Percentiles rank a stretch among this genome's conserved stretches.
phyloP scores from a whole-genome alignment of 2,113 vertebrate species.

The Oncorhynchus nerka region DNA sequence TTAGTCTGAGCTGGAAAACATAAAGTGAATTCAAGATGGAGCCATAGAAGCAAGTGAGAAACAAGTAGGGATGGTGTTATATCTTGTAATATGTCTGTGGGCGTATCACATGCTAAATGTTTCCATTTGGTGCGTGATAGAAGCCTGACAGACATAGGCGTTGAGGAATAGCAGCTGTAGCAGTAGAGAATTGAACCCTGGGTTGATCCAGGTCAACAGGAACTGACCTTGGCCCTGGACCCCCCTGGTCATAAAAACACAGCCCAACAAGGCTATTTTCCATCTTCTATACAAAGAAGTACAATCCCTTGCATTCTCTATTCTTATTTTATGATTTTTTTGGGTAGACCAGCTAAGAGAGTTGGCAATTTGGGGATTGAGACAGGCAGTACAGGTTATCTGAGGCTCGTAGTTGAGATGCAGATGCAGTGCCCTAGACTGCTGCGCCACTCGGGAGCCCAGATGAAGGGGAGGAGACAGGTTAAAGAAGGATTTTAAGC shows the following conservation, averaged over 20 bases:
- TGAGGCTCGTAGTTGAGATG: background rate
- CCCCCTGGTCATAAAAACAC: constrained; percentile 35
- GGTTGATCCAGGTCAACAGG: constrained; percentile 34
- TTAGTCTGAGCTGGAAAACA: constrained; percentile 11
- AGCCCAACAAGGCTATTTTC: constrained; percentile 32
- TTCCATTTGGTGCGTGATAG: constrained; percentile 30
- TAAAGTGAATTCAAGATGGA: background rate
- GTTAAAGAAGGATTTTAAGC: too few relatives aligned
- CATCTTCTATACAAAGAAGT: constrained; percentile 25
- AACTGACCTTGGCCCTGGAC: constrained; percentile 11
- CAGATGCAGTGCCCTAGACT: too few relatives aligned
- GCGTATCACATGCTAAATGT: constrained; percentile 16
- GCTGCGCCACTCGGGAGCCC: too few relatives aligned
- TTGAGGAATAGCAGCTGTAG: constrained; percentile 6
- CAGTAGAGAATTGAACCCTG: constrained; percentile 19
- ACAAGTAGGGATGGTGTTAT: constrained; percentile 49
- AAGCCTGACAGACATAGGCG: constrained; percentile 10
- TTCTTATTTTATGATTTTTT: constrained; percentile 24
- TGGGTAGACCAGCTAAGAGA: constrained; percentile 35
- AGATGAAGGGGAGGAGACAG: too few relatives aligned
- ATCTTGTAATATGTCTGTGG: constrained; percentile 33
- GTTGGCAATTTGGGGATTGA: constrained; percentile 4
- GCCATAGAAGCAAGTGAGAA: constrained; percentile 34
- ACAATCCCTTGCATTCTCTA: constrained; percentile 37
- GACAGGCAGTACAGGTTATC: constrained; percentile 1